phyloP scores from a whole-genome alignment of 2,888 invertebrate species.

The Argyresthia albistria region DNA sequence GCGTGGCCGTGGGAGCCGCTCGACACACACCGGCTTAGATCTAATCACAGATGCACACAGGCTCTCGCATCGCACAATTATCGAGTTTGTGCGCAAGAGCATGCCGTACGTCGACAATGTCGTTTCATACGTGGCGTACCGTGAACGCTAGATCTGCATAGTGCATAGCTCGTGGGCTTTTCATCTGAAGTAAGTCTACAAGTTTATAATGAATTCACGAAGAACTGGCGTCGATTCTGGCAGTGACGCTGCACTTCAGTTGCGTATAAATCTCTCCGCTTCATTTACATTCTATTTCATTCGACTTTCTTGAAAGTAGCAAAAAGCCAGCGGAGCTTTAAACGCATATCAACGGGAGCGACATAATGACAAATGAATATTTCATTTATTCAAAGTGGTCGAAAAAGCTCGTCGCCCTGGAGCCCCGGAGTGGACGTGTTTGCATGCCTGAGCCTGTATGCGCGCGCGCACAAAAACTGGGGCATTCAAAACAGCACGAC shows the following conservation, averaged over 20 bases:
- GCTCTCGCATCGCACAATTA: neutral
- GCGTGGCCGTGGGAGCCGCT: slow-evolving; percentile 33
- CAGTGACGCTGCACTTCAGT: too few species aligned
- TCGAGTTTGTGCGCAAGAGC: neutral
- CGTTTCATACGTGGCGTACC: neutral
- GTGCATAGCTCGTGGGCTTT: too few species aligned
- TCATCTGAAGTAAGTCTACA: too few species aligned
- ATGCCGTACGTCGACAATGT: neutral
- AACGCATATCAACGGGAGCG: slow-evolving; percentile 3
- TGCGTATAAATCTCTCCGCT: too few species aligned
- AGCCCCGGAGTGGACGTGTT: slow-evolving; percentile 23
- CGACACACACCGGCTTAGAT: slow-evolving; percentile 2
- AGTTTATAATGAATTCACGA: too few species aligned
- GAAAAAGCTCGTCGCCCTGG: slow-evolving; percentile 23
- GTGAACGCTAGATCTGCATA: neutral
- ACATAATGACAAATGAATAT: slow-evolving; percentile 34
- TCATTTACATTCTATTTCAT: too few species aligned
- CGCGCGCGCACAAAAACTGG: slow-evolving; percentile 31
- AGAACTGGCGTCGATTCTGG: too few species aligned
- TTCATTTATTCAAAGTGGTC: slow-evolving; percentile 36
- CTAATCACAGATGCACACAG: slow-evolving; percentile 11
- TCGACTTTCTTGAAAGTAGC: too few species aligned
- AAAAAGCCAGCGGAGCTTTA: neutral
- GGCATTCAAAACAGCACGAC: slow-evolving; percentile 22
- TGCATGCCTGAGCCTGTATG: slow-evolving; percentile 17